Base-by-base conservation (phyloP, 2,888 invertebrate genomes). In the Chrysina gloriosa region DNA sequence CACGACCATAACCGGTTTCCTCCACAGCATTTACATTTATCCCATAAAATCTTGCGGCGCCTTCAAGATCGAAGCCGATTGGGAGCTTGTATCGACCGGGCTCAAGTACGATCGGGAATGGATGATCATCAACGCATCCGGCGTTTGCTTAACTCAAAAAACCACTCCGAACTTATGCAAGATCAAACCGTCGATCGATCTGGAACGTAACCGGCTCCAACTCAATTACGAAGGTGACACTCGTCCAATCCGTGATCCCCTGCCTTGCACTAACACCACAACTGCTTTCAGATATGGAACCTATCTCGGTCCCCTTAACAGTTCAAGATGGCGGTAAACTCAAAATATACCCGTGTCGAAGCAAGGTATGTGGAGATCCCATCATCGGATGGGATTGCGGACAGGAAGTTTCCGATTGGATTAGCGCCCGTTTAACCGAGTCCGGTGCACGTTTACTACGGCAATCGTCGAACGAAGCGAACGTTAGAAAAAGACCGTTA, bases 31-130 rank as follows among this genome's bases (percentile, higher is more conserved):
- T 71, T 89, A 88, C 77, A 85, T 97, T 50, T 97, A 93, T 81
- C 97, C 97, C 0, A 87, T 97, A 3, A 97, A 97, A 84, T 97
- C 97, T 0, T 97, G 97, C 82, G 95, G 89, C 0, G 90, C 92
- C 4, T 92, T 90, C 77, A 88, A 90, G 84, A 87, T 93, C 23
- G 77, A 78, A 29, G 77, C 81, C 6, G 81, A 85, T 4, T 97
- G 97, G 96, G 85, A 86, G 68, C 82, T 97, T 64, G 91, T 90
- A 7, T 76, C 83, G 0, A 90, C 90, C 76, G 98, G 98, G 0
- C 86, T 98, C 29, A 86, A 90, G 77, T 95, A 91, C 81, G 98
- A 98, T 82, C 87, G 98, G 73, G 89, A 92, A 78, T 98, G 97
- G 96, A 95, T 97, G 94, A 90, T 98, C 69, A 88, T 95, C 4